Conservation (phyloP, 2,113 vertebrate genomes). For the Arvicanthis niloticus region DNA sequence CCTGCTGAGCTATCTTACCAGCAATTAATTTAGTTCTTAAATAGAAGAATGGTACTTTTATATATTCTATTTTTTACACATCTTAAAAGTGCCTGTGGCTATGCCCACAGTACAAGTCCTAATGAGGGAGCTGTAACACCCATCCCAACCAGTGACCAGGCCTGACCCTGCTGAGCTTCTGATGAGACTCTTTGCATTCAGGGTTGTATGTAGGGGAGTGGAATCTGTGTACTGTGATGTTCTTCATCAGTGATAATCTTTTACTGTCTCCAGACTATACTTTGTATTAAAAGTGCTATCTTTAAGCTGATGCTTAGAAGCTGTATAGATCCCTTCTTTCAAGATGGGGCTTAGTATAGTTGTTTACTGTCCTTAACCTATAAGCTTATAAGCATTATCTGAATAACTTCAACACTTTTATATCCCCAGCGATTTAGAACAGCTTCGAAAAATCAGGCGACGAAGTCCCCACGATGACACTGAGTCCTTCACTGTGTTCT, state of each 20-base stretch:
- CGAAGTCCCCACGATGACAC: slow-evolving; percentile 98
- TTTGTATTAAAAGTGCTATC: background rate
- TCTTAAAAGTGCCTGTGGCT: background rate
- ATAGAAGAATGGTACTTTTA: background rate
- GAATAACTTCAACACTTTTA: slow-evolving; percentile 56
- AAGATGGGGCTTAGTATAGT: slow-evolving; percentile 9
- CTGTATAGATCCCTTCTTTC: background rate
- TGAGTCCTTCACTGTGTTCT: slow-evolving; percentile 97
- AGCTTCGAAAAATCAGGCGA: slow-evolving; percentile 95
- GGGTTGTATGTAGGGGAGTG: background rate
- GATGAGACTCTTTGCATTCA: background rate
- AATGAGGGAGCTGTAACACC: background rate
- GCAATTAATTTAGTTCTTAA: slow-evolving; percentile 21
- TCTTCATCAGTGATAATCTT: background rate
- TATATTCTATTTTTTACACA: background rate
- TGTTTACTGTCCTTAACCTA: slow-evolving; percentile 13
- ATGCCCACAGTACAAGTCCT: background rate
- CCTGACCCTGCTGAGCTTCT: background rate
- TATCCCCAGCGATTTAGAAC: slow-evolving; percentile 93
- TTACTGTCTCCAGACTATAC: background rate
- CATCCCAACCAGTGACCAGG: background rate
- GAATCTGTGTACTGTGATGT: background rate
- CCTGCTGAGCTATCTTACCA: background rate
- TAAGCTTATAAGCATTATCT: background rate
- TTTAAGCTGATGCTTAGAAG: slow-evolving; percentile 63